Evolutionary conservation across 2,113 vertebrate species (phyloP).

Genomic region (Tachysurus vachellii): DNA sequence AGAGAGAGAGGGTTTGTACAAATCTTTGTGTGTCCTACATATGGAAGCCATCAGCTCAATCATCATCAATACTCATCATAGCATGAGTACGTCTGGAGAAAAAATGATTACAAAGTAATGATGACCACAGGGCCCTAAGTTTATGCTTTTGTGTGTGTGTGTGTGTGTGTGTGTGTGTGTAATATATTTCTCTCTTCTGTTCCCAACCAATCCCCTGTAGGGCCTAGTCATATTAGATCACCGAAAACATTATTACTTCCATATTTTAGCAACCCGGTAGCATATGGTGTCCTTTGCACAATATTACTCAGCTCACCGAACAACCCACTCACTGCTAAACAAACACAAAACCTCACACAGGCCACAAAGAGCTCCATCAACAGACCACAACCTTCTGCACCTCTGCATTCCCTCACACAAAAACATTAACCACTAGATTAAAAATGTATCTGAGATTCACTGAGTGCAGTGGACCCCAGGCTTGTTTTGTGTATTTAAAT

Average conservation of each 20-base stretch:
- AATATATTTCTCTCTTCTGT: slow-evolving; percentile 33
- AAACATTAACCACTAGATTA: not conserved
- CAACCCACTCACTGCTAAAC: slow-evolving; percentile 28
- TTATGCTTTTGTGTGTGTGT: slow-evolving; percentile 36
- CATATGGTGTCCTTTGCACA: slow-evolving; percentile 34
- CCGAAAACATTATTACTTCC: slow-evolving; percentile 32
- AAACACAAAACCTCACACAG: slow-evolving; percentile 30
- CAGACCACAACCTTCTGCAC: slow-evolving; percentile 12
- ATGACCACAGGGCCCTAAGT: slow-evolving; percentile 40
- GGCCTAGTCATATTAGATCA: slow-evolving; percentile 39
- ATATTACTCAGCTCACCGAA: slow-evolving; percentile 28
- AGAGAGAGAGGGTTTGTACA: not conserved
- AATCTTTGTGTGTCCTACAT: slow-evolving; percentile 42
- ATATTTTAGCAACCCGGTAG: slow-evolving; percentile 30
- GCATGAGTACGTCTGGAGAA: slow-evolving; percentile 39
- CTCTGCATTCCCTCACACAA: not conserved
- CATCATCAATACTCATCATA: slow-evolving; percentile 44
- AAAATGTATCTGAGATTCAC: not conserved
- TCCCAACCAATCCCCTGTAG: slow-evolving; percentile 33
- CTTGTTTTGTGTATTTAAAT: slow-evolving; percentile 25
- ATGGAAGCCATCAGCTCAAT: slow-evolving; percentile 39
- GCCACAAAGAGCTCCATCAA: slow-evolving; percentile 18
- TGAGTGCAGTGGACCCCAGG: not conserved
- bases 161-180: slow-evolving; percentile 30
- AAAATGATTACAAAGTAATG: slow-evolving; percentile 51